Evolutionary conservation across 2,888 invertebrate genomes (phyloP), one percentile per base, ranked within the genome.

Genomic region (Scaptomyza caliginosa): DNA sequence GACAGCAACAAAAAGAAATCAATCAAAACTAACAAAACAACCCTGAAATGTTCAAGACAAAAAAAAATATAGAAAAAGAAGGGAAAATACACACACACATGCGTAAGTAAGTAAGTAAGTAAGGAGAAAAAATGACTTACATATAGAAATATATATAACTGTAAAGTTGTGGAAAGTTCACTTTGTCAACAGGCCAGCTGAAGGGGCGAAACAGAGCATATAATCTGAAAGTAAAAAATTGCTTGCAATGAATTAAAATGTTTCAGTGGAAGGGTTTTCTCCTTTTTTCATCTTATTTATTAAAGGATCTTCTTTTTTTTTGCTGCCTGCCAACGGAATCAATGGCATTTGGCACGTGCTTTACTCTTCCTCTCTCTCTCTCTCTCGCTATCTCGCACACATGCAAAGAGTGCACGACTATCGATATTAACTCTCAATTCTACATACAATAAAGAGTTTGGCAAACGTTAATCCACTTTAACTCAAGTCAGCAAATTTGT

Each of bases 1-100:
- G 49, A 39, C 13, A 49, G 23, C 52, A 66, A n/a, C 28, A 48
- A 66, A 63, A 73, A 55, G 71, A 68, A 79, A 79, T 79, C 83
- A 79, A 79, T 79, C 79, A 79, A 58, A 71, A n/a, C n/a, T n/a
- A n/a, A n/a, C n/a, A n/a, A 66, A 60, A 45, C 69, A 72, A 69
- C 78, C 79, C 65, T 67, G 64, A 49, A 49, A 16, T n/a, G 21
- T 30, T 4, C n/a, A 16, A 26, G 28, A 24, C 19, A 10, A 26
- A 11, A 26, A 8, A 8, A 1, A 30, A 28, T 4, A 13, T 2
- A 7, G 6, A 7, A 34, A 36, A 7, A 54, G 54, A 28, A 45
- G 23, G 40, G 39, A 28, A 45, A 43, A 19, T 11, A 17, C 4
- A 7, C 7, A 43, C 11, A 26, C 11, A 28, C 32, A 32, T 1